These are phyloP conservation scores for Myotis lucifugus DNA, from an alignment of 2,113 vertebrate species.

Conservation along the genomic window DNA sequence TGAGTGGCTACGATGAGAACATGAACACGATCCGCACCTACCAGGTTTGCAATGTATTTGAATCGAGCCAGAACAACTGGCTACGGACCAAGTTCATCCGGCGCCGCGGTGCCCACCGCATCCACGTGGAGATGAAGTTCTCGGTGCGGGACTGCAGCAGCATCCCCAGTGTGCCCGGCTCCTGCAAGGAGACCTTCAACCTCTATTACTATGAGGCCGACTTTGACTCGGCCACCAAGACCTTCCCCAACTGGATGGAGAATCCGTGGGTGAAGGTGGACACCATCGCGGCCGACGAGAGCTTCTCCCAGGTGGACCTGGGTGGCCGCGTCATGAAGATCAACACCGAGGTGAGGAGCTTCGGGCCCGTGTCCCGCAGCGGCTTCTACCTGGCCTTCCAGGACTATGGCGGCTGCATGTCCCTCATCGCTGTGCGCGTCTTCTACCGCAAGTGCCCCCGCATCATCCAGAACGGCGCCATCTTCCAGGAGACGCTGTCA, in stretches of 20 bases:
- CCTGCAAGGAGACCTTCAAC: slow-evolving; percentile 99
- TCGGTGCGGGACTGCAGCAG: slow-evolving; percentile 97
- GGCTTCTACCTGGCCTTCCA: slow-evolving; percentile 98
- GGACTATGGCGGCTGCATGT: slow-evolving; percentile 98
- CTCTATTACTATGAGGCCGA: slow-evolving; percentile 96
- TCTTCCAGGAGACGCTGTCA: slow-evolving; percentile 95
- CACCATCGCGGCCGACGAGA: slow-evolving; percentile 96
- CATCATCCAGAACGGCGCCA: slow-evolving; percentile 91
- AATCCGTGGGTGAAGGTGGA: slow-evolving; percentile 98
- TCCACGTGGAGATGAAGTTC: slow-evolving; percentile 99
- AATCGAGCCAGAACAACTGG: slow-evolving; percentile 98
- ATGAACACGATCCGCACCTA: slow-evolving; percentile 99
- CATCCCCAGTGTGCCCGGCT: slow-evolving; percentile 96
- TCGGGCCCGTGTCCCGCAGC: slow-evolving; percentile 93
- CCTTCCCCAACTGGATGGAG: slow-evolving; percentile 95
- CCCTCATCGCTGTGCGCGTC: slow-evolving; percentile 93
- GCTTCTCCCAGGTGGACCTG: slow-evolving; percentile 97
- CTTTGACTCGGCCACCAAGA: slow-evolving; percentile 90
- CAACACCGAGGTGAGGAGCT: slow-evolving; percentile 96
- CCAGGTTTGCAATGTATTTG: slow-evolving; percentile 98
- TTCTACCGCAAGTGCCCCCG: slow-evolving; percentile 96
- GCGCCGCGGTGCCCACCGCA: slow-evolving; percentile 92
- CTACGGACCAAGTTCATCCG: slow-evolving; percentile 94
- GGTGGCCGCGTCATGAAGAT: slow-evolving; percentile 97
- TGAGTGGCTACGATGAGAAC: slow-evolving; percentile 97